phyloP scores from a whole-genome alignment of 2,113 vertebrate species.

The Forbesichthys papilliferus region DNA sequence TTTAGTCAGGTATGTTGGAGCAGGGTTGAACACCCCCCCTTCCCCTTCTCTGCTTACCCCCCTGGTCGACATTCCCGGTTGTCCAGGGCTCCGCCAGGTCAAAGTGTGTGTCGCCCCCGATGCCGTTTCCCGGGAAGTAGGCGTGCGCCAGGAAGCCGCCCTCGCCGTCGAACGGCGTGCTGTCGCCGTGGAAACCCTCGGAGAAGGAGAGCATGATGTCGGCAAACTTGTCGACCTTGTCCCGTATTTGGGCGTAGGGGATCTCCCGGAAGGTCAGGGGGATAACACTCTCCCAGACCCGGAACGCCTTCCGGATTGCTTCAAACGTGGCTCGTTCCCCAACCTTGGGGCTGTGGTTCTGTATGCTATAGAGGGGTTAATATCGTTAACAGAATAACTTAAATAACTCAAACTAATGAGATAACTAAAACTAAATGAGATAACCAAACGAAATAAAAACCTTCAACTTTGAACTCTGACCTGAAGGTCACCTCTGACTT shows the following conservation, averaged over 20 bases:
- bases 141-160: constrained; percentile 91
- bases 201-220: constrained; percentile 94
- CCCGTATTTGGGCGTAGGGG: constrained; percentile 80
- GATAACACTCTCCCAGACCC: constrained; percentile 82
- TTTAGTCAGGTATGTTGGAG: no score
- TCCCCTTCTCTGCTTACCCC: constrained; percentile 72
- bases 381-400: no score
- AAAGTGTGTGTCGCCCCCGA: constrained; percentile 93
- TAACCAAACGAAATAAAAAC: no score
- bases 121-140: constrained; percentile 87
- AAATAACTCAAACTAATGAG: no score
- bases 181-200: constrained; percentile 90
- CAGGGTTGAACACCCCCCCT: background rate
- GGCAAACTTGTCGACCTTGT: constrained; percentile 81
- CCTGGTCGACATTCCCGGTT: constrained; percentile 79
- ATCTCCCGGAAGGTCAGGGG: constrained; percentile 88
- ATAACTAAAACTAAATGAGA: no score
- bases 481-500: constrained; percentile 88
- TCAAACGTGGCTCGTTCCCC: constrained; percentile 81
- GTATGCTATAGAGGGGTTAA: constrained; percentile 68
- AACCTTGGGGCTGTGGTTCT: constrained; percentile 82
- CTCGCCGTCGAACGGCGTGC: constrained; percentile 89
- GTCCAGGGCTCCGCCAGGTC: constrained; percentile 91
- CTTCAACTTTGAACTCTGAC: constrained; percentile 61
- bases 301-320: constrained; percentile 87